Percentiles rank a stretch among this genome's conserved stretches.
These are phyloP conservation scores for Paguma larvata DNA, from an alignment of 2,797 vertebrate genomes.

Conservation along the genomic window DNA sequence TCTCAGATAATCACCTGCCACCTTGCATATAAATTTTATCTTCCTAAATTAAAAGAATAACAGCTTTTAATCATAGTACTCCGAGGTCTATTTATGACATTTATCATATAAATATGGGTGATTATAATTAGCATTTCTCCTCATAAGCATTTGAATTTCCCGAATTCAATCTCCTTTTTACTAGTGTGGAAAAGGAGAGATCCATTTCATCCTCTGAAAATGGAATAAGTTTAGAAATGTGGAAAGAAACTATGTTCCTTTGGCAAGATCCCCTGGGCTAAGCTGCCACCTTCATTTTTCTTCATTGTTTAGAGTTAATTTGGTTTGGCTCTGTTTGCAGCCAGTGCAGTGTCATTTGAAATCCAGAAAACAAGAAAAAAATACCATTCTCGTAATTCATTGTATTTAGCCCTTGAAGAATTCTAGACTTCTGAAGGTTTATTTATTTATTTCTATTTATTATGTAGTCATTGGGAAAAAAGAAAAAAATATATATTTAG, in stretches of 20 bases:
- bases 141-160: constrained; percentile 8
- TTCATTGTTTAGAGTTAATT: constrained; percentile 73
- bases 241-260: constrained; percentile 39
- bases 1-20: neutral
- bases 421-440: constrained; percentile 2
- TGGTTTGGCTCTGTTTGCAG: constrained; percentile 67
- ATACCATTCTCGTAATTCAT: constrained; percentile 21
- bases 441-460: constrained; percentile 51
- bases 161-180: neutral
- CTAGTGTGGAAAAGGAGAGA: neutral
- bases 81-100: neutral
- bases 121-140: constrained; percentile 31
- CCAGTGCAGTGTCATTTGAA: constrained; percentile 44
- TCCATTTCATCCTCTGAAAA: constrained; percentile 46
- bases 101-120: constrained; percentile 24
- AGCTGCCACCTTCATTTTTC: constrained; percentile 70
- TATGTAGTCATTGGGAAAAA: constrained; percentile 3
- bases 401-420: neutral
- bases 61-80: neutral
- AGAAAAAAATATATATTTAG: neutral
- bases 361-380: constrained; percentile 70
- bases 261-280: constrained; percentile 35
- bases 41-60: constrained; percentile 43
- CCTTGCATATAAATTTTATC: neutral
- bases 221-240: constrained; percentile 23